Evolutionary conservation across 2,888 invertebrate genomes (phyloP), one percentile per base, ranked within the genome.

Genomic region (Dugesia japonica): DNA sequence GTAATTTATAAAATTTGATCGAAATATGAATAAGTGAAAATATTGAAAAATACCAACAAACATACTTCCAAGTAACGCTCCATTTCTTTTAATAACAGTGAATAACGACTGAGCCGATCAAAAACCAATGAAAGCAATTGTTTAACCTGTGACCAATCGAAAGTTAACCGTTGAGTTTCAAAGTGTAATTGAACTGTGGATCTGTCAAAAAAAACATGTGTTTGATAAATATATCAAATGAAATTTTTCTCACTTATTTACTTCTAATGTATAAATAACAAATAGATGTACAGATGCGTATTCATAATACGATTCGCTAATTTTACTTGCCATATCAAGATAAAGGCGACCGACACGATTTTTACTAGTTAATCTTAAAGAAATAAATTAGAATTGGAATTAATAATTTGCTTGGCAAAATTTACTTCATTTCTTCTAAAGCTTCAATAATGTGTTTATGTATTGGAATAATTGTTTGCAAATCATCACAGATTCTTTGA

Each of bases 71-170:
- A 91, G 83, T 95, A 94, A 78, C 95, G 87, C 81, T 95, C 94
- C 79, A 97, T 86, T 84, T 98, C 97, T 84, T 95, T 94, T 74
- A 97, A 86, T 89, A 86, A 81, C 77, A 83, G 84, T 0, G 93
- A 91, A 86, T 97, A 98, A 84, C 93, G 94, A 81, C 94, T 94
- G 78, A 97, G 86, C 71, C 95, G 88, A 71, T 95, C 89, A 85
- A 98, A 95, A 0, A 97, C 94, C 85, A 92, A 92, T 78, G 94
- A 94, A 71, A 98, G 87, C 15, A 38, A n/a, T 38, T 74, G 74
- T 33, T 74, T 74, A 7, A 74, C 26, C n/a, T 74, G 28, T 15
- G 74, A 74, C 74, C 28, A 38, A 38, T 74, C 26, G 38, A 74
- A 74, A 13, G 26, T 17, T n/a, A 74, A 17, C 38, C 33, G 20